A percentile compares a stretch with the other conserved stretches of the same genome.
phyloP scores from a whole-genome alignment of 2,113 vertebrate species.

The Cephalopholis sonnerati region DNA sequence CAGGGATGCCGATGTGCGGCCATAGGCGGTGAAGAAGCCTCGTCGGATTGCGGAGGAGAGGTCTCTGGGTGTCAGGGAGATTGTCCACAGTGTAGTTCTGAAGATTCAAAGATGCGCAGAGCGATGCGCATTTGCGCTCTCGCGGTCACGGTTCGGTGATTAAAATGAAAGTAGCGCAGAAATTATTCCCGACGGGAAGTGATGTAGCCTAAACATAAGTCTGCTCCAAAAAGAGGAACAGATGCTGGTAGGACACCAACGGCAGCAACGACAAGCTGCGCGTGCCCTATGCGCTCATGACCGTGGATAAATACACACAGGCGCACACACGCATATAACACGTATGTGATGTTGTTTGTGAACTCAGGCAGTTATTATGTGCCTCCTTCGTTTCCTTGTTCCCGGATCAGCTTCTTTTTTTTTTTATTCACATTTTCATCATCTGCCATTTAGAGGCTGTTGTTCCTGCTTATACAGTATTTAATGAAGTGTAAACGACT shows the following conservation, averaged over 20 bases:
- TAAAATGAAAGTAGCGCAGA: conserved; percentile 69
- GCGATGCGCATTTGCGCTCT: conserved; percentile 77
- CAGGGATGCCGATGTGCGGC: conserved; percentile 78
- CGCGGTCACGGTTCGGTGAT: conserved; percentile 57
- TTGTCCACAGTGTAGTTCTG: conserved; percentile 74
- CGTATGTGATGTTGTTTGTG: conserved; percentile 26
- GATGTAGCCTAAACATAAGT: conserved; percentile 59
- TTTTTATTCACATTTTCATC: not conserved
- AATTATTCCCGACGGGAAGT: conserved; percentile 52
- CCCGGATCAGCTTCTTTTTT: not conserved
- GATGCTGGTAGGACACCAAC: conserved; percentile 67
- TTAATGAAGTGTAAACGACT: not conserved
- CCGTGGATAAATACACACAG: conserved; percentile 29
- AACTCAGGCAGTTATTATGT: conserved; percentile 17
- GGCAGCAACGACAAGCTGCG: conserved; percentile 68
- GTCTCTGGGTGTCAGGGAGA: conserved; percentile 77
- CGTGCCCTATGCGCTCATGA: conserved; percentile 73
- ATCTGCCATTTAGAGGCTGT: conserved; percentile 2
- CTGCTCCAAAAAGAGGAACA: conserved; percentile 49
- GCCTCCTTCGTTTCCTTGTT: not conserved
- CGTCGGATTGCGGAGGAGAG: conserved; percentile 77
- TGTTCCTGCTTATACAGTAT: conserved; percentile 7
- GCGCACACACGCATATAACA: not conserved
- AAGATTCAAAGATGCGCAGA: conserved; percentile 82
- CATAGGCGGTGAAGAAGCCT: conserved; percentile 74